These are phyloP conservation scores for Glossophaga mutica DNA, from an alignment of 2,797 vertebrate species.

Conservation along the genomic window DNA sequence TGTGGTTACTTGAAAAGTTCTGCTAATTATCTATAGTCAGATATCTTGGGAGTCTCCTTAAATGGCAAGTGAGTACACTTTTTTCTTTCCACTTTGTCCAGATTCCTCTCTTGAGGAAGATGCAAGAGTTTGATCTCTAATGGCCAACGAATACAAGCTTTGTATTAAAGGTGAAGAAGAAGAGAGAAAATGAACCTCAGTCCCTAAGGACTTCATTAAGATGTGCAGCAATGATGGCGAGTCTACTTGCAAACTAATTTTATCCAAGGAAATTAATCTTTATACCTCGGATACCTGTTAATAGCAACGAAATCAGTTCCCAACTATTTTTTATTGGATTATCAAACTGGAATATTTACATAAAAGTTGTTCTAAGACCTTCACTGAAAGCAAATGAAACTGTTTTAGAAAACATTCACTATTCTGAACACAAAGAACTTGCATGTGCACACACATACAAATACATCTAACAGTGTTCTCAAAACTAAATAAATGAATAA, in stretches of 20 bases:
- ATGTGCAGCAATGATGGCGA: neutral
- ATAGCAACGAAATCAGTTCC: neutral
- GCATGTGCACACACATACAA: no score
- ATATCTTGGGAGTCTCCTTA: neutral
- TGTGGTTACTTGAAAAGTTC: neutral
- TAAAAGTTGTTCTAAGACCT: constrained; percentile 6
- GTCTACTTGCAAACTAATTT: neutral
- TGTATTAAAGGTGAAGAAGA: neutral
- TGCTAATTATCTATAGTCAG: neutral
- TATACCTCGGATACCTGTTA: neutral
- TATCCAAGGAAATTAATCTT: neutral
- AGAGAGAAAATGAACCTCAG: neutral
- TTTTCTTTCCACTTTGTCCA: neutral
- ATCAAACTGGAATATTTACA: neutral
- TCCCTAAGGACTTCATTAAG: neutral
- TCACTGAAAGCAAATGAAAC: neutral
- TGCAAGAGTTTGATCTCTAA: neutral
- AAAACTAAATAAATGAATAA: neutral
- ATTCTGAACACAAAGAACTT: neutral
- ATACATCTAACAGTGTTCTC: neutral
- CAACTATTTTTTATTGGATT: neutral
- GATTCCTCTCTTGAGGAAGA: neutral
- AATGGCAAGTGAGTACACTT: neutral
- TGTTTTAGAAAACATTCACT: neutral
- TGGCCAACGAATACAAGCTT: neutral